phyloP scores from a whole-genome alignment of 2,113 vertebrate species.

The Colaptes auratus region DNA sequence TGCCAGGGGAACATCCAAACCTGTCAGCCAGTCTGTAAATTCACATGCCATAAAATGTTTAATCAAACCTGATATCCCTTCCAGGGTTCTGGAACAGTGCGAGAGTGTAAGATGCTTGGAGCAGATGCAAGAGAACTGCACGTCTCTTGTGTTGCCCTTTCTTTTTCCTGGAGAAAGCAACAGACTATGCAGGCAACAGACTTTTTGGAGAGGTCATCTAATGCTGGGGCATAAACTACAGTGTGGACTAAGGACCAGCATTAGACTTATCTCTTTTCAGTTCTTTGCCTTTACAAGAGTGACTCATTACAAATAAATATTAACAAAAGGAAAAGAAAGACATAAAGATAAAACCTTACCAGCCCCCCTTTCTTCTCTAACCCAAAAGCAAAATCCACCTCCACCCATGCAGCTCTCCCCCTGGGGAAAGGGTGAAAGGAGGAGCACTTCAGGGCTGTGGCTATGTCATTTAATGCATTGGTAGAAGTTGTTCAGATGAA shows the following conservation, averaged over 20 bases:
- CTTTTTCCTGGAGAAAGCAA: background rate
- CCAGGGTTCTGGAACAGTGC: background rate
- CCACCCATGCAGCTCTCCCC: background rate
- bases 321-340: background rate
- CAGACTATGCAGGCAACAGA: background rate
- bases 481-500: background rate
- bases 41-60: background rate
- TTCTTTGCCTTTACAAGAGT: background rate
- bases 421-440: background rate
- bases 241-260: background rate
- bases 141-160: background rate
- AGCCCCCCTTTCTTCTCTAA: background rate
- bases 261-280: background rate
- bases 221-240: background rate
- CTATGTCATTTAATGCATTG: background rate
- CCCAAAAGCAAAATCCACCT: background rate
- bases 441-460: fast-evolving
- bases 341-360: background rate
- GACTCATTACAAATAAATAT: background rate
- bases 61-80: background rate
- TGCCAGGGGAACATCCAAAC: background rate
- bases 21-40: background rate
- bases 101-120: background rate
- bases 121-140: background rate
- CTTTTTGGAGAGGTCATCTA: background rate